Conservation (phyloP, 1,140 invertebrate genomes). For the Thaumatotibia leucotreta region DNA sequence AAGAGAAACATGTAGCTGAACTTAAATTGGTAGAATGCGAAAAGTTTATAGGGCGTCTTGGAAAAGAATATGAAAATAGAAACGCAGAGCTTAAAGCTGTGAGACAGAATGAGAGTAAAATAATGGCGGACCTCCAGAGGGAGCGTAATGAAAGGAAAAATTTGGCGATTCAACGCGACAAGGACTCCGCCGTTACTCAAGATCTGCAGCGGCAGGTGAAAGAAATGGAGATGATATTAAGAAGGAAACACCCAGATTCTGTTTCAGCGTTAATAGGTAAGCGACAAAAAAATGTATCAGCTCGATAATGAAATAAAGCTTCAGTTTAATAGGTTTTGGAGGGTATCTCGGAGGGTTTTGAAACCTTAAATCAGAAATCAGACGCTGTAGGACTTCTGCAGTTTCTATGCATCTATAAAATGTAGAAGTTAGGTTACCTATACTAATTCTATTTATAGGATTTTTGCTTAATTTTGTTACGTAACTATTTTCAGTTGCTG, state of each 20-base stretch:
- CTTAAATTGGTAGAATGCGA: slow-evolving; percentile 64
- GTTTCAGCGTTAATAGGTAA: slow-evolving; percentile 84
- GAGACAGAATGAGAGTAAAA: slow-evolving; percentile 71
- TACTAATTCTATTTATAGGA: too few species aligned
- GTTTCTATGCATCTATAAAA: too few species aligned
- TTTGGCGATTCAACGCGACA: slow-evolving; percentile 80
- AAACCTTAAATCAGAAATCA: too few species aligned
- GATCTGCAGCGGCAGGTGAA: slow-evolving; percentile 87
- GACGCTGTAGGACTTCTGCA: too few species aligned
- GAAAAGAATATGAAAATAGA: slow-evolving; percentile 71
- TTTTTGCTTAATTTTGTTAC: too few species aligned
- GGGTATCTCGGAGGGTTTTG: too few species aligned
- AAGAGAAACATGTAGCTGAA: slow-evolving; percentile 56
- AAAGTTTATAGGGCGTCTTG: slow-evolving; percentile 57
- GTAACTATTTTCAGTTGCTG: slow-evolving; percentile 52
- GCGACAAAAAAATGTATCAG: slow-evolving; percentile 6
- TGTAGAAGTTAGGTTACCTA: too few species aligned
- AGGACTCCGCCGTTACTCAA: slow-evolving; percentile 82
- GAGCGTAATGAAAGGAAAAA: slow-evolving; percentile 79
- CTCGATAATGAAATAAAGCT: background rate
- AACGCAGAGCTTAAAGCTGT: slow-evolving; percentile 70
- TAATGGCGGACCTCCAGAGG: slow-evolving; percentile 57
- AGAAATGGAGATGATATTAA: slow-evolving; percentile 87
- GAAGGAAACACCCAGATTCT: slow-evolving; percentile 86
- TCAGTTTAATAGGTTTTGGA: too few species aligned